Evolutionary conservation across 2,888 invertebrate species (phyloP).

Genomic region (Mylabris sibirica): DNA sequence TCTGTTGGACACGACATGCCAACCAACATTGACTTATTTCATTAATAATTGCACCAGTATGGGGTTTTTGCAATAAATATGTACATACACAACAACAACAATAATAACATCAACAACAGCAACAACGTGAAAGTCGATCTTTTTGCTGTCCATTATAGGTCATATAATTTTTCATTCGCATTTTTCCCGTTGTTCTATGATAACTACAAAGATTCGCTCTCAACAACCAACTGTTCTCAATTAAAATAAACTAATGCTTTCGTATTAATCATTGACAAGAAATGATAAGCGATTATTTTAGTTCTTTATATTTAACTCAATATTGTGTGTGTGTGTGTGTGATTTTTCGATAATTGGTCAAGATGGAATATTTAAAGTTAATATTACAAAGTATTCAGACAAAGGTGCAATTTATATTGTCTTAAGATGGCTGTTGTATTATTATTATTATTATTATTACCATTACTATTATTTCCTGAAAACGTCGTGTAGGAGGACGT

Average conservation of each 20-base stretch:
- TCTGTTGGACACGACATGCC: conserved; percentile 28
- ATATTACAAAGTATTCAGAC: conserved; percentile 50
- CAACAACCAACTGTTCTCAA: conserved; percentile 11
- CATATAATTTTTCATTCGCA: neutral
- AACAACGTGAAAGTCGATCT: conserved; percentile 30
- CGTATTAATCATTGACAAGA: conserved; percentile 6
- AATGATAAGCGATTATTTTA: conserved; percentile 20
- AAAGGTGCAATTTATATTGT: conserved; percentile 58
- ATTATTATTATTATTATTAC: conserved; percentile 53
- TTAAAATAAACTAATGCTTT: neutral
- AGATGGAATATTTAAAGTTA: conserved; percentile 56
- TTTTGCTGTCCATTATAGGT: conserved; percentile 3
- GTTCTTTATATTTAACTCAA: conserved; percentile 5
- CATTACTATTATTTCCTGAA: conserved; percentile 60
- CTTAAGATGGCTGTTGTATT: conserved; percentile 58
- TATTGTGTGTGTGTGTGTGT: neutral
- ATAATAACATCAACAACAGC: neutral
- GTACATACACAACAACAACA: neutral
- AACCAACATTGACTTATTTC: conserved; percentile 31
- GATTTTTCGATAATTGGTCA: conserved; percentile 53
- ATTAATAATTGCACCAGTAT: conserved; percentile 30
- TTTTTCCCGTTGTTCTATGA: neutral
- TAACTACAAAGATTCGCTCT: conserved; percentile 8
- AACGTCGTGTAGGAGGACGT: conserved; percentile 58
- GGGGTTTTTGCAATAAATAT: conserved; percentile 29